These are phyloP conservation scores for Ranitomeya variabilis DNA, from an alignment of 2,113 vertebrate genomes.

Conservation along the genomic window DNA sequence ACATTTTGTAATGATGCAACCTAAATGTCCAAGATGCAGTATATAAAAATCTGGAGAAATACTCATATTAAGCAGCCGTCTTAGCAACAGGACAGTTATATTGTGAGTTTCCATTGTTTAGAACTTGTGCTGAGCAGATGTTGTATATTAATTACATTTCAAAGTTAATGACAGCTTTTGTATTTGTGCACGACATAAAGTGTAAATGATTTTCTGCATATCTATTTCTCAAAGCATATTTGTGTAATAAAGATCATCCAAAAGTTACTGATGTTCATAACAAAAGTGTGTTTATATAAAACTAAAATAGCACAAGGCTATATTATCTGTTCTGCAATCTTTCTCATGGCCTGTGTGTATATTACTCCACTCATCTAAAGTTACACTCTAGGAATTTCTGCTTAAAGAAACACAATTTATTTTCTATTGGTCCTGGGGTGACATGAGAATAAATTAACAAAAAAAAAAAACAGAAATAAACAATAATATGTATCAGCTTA, in stretches of 20 bases:
- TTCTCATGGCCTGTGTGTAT: constrained; percentile 28
- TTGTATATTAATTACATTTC: neutral
- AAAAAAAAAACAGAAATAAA: neutral
- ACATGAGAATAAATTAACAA: neutral
- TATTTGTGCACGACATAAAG: neutral
- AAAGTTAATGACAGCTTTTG: neutral
- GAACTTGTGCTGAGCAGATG: neutral
- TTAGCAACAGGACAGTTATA: neutral
- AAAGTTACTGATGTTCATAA: neutral
- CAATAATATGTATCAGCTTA: neutral
- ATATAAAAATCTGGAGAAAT: neutral
- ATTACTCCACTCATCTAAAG: neutral
- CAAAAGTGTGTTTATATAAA: constrained; percentile 18
- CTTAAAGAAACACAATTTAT: neutral
- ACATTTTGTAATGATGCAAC: no score
- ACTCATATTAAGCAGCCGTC: neutral
- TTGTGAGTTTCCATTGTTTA: neutral
- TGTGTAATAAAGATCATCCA: neutral
- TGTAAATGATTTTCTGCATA: neutral
- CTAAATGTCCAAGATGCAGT: no score
- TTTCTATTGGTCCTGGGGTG: neutral
- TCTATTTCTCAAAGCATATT: neutral
- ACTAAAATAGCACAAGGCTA: neutral
- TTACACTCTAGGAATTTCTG: constrained; percentile 9
- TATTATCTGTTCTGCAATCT: constrained; percentile 4